Percentiles rank a stretch among this genome's conserved stretches.
These are phyloP conservation scores for Ectemnius cavifrons DNA, from an alignment of 2,888 invertebrate species.

Conservation along the genomic window DNA sequence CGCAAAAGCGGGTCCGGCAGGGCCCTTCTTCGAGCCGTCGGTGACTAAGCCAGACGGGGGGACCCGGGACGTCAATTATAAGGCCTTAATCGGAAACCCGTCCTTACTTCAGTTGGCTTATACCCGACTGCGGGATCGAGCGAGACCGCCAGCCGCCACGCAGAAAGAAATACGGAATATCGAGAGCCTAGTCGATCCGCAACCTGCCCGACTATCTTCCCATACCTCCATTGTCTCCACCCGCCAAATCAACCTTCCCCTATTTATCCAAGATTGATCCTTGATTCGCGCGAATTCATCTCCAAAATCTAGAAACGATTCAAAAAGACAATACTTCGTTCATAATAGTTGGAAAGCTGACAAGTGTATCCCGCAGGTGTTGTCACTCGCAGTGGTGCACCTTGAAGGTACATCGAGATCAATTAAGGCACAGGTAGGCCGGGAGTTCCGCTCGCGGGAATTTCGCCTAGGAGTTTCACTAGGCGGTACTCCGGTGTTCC, in stretches of 20 bases:
- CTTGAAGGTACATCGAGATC: background rate
- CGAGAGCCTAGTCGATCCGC: conserved; percentile 38
- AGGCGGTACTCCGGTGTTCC: background rate
- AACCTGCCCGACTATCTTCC: conserved; percentile 9
- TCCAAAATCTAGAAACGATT: no score
- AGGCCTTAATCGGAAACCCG: conserved; percentile 77
- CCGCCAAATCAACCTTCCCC: background rate
- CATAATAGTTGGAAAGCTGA: background rate
- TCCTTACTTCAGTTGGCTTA: conserved; percentile 75
- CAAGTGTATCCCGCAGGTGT: background rate
- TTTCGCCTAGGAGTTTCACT: background rate
- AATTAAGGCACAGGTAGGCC: background rate
- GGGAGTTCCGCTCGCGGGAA: background rate
- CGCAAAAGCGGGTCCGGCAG: conserved; percentile 64
- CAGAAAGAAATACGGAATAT: conserved; percentile 50
- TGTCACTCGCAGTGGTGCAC: background rate
- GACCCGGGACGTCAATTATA: conserved; percentile 76
- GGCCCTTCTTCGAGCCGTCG: conserved; percentile 66
- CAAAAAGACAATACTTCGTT: no score
- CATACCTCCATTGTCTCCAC: conserved; percentile 3
- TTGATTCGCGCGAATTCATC: no score
- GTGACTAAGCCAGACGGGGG: conserved; percentile 71
- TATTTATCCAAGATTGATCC: no score
- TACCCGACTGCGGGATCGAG: conserved; percentile 57
- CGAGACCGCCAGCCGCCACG: conserved; percentile 31